Base-by-base conservation (phyloP, 2,888 invertebrate species). In the Gandaritis pyraliata region DNA sequence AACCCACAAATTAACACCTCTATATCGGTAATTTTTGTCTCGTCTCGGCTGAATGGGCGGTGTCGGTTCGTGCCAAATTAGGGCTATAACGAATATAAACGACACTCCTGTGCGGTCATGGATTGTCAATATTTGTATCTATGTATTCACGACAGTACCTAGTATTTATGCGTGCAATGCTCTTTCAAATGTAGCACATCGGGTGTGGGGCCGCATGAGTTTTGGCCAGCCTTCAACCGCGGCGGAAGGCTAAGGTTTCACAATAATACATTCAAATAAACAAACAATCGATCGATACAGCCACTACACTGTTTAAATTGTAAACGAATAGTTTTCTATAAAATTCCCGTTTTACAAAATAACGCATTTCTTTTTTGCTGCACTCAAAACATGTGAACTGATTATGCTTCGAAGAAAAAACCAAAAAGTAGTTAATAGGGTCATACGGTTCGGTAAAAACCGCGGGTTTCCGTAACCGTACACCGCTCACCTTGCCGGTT, bases 381-480 rank as follows among this genome's bases (percentile, higher is more conserved):
- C 62, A 66, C 66, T 67, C 65, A 73, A 79, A 83, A 81, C 81
- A 86, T 82, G 80, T 83, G 83, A 83, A 83, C 75, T 77, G 86
- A 85, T 88, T 83, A 84, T 77, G 70, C 60, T 38, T 63, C 55
- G 55, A 59, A 66, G 69, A 74, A 81, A 86, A 85, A 86, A 82
- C 77, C 68, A 76, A 86, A 85, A 86, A 82, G 77, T 68, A 76
- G 80, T 86, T 88, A 90, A 89, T 88, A 86, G 87, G 90, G 87
- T 86, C 86, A 83, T 78, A 80, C 80, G 75, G 78, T 78, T 71
- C 62, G 53, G 75, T 82, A 83, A 88, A 87, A 88, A 83, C 76
- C 76, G 75, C 79, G 72, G 81, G 89, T 89, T 90, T 88, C 92
- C 92, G 91, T 90, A 92, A 91, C 89, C 77, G 77, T 82, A 91